Conservation (phyloP, 1,140 invertebrate species). For the Monomorium pharaonis region DNA sequence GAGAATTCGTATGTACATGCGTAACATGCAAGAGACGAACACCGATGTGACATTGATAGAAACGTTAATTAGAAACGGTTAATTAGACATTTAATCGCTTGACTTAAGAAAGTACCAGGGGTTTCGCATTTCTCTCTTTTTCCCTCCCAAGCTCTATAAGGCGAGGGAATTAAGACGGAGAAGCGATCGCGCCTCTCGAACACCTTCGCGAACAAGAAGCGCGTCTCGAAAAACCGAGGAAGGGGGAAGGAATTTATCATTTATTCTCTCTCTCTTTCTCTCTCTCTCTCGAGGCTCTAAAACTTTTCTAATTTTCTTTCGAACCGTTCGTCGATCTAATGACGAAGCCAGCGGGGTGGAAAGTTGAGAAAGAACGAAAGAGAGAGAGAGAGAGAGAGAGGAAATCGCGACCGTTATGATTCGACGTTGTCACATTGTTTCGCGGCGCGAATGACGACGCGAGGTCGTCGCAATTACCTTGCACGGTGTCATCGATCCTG, state of each 20-base stretch:
- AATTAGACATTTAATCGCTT: not conserved
- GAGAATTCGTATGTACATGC: not conserved
- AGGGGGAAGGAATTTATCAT: not conserved
- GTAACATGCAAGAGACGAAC: not conserved
- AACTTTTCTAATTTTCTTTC: not conserved
- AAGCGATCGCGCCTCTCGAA: not conserved
- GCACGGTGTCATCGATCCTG: constrained; percentile 25
- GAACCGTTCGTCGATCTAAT: not conserved
- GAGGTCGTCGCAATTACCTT: constrained; percentile 31
- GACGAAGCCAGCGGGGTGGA: not conserved
- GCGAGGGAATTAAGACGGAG: not conserved
- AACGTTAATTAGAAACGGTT: too few species aligned
- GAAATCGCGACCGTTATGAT: not conserved
- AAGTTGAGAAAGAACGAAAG: constrained; percentile 25
- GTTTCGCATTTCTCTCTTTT: not conserved
- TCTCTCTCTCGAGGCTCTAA: not conserved
- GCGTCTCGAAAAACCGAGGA: not conserved
- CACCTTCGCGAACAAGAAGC: not conserved
- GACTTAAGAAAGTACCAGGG: not conserved
- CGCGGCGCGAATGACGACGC: not conserved
- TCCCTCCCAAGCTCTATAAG: not conserved
- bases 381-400: too few species aligned
- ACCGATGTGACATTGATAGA: not conserved
- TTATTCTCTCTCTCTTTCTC: not conserved
- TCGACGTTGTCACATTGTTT: constrained; percentile 31